Evolutionary conservation across 2,797 vertebrate genomes (phyloP), one percentile per base, ranked within the genome.

Genomic region (Emys orbicularis): DNA sequence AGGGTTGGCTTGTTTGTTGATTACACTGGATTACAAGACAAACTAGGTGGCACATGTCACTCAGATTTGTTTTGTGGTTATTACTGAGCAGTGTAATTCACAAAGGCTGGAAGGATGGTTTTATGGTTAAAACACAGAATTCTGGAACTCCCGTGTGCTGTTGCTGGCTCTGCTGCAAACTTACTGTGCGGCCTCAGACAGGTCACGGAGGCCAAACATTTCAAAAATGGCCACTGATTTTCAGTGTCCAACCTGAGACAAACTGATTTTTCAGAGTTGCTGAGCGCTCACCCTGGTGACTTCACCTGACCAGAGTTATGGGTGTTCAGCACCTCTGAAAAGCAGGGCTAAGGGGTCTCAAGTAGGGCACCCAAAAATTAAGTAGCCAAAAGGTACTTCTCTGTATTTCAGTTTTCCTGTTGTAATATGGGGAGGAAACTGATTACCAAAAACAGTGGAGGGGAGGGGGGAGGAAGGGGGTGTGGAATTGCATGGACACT

Each of bases 91-190:
- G 59, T 25, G 56, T 88, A 25, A 81, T 37, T 79, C 37, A 72
- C 50, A 29, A 37, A 79, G 50, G 81, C 85, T 89, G 86, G 81
- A 89, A 86, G 89, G 81, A 84, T 9, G 27, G n/a, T 21, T 95
- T 52, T 81, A 84, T 3, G 23, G 18, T 16, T 74, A n/a, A 84
- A 93, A 68, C 41, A 54, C 0, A 2, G 34, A 21, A 88, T 44
- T 15, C 56, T 93, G 68, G 84, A 4, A 21, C 15, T 29, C 0
- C 0, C 0, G 1, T 0, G 2, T 1, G n/a, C 34, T 4, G 5
- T 61, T 91, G 88, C 53, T 83, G 80, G 44, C 6, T 4, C 29
- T 0, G 1, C 52, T 0, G 0, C 0, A 0, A 12, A 47, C 25
- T 47, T 11, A 41, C 6, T 27, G 12, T 2, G 0, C 0, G 1